Evolutionary conservation across 2,797 vertebrate genomes (phyloP).

Genomic region (Jordanella pulchra): DNA sequence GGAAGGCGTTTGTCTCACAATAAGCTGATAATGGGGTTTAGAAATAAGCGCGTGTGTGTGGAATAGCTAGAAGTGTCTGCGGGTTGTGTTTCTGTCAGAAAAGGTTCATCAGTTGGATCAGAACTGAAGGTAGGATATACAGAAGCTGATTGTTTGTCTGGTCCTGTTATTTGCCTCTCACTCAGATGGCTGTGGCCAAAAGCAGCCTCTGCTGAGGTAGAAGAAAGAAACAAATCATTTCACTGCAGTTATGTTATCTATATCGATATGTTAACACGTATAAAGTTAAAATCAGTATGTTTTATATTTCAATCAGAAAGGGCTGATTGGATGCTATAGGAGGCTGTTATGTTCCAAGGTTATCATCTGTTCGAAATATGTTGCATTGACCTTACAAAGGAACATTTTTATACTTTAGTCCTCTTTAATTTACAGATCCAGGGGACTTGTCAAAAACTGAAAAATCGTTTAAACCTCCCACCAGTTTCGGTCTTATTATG

Average conservation of each 20-base stretch:
- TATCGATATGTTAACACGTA: too few relatives aligned
- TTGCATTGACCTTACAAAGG: neutral
- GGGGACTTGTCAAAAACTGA: too few relatives aligned
- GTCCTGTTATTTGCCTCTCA: conserved; percentile 32
- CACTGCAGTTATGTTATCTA: conserved; percentile 37
- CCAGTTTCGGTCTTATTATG: neutral
- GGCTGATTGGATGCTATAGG: neutral
- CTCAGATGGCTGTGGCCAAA: conserved; percentile 42
- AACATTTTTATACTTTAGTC: too few relatives aligned
- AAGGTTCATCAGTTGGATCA: conserved; percentile 63
- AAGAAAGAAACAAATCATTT: conserved; percentile 9
- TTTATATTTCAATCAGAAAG: neutral
- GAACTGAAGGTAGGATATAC: conserved; percentile 60
- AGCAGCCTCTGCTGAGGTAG: conserved; percentile 30
- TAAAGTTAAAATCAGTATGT: neutral
- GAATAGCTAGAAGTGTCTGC: conserved; percentile 12
- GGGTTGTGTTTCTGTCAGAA: conserved; percentile 12
- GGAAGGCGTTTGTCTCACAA: conserved; percentile 15
- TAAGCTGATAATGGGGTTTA: conserved; percentile 15
- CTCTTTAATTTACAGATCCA: neutral
- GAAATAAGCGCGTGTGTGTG: neutral
- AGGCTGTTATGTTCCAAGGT: neutral
- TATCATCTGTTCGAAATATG: neutral
- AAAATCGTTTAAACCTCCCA: neutral
- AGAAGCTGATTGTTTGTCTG: conserved; percentile 37